Base-by-base conservation (phyloP, 1,140 invertebrate species). In the Oreohelix idahoensis region DNA sequence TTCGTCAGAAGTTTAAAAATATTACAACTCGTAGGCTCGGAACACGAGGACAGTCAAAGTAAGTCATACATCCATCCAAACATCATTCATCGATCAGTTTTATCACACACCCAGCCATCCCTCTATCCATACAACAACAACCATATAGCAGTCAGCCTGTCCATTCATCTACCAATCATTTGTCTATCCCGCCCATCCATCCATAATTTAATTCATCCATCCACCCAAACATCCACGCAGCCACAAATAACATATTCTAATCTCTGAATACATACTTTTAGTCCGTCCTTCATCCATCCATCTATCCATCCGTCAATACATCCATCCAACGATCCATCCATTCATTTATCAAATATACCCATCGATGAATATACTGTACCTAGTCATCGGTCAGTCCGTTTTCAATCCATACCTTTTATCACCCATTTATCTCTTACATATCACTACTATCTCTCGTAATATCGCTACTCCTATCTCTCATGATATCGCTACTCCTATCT, bases 31-130 rank as follows among this genome's bases (percentile, higher is more conserved):
- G 91, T 78, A 83, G 91, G 75, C 86, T 92, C 4, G 91, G 91
- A 26, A 92, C 91, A 23, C 73, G 91, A 76, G 91, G 91, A n/a
- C 91, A 92, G 80, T 92, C 91, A 15, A 92, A 91, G 91, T 92
- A 88, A 88, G 90, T 86, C n/a, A n/a, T n/a, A n/a, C n/a, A n/a
- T n/a, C n/a, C n/a, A n/a, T n/a, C n/a, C n/a, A n/a, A n/a, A 45
- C 15, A 15, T 45, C 10, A 53, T n/a, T 2, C 58, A 49, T 73
- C 26, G 23, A 5, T 45, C 42, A 45, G 42, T 45, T 45, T 45
- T 45, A 45, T 45, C 15, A 45, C 15, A 45, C 42, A 45, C 15
- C 42, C 53, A 58, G 15, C 53, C 53, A 58, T 58, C 23, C 15
- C 42, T 45, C n/a, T n/a, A n/a, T 45, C 42, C 15, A 45, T 5